Conservation (phyloP, 2,797 vertebrate species). For the Jordanella pulchra region DNA sequence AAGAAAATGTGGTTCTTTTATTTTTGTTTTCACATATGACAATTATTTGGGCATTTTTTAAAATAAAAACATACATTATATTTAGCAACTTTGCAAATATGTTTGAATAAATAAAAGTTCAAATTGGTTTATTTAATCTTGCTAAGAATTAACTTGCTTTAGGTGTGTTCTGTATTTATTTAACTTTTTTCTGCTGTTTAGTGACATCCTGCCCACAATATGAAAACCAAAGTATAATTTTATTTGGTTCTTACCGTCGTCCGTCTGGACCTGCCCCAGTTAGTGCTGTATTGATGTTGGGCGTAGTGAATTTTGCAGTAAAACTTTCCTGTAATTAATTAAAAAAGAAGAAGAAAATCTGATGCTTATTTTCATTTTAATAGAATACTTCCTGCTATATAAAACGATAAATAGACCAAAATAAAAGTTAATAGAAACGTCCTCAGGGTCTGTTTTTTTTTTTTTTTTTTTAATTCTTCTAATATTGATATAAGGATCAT, state of each 20-base stretch:
- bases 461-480: too few relatives aligned
- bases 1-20: background rate
- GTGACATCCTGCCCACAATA: background rate
- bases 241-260: slow-evolving; percentile 65
- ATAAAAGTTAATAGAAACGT: too few relatives aligned
- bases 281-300: slow-evolving; percentile 78
- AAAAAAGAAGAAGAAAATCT: background rate
- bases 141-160: background rate
- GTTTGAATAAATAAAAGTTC: background rate
- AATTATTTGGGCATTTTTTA: too few relatives aligned
- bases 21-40: background rate
- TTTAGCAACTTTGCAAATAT: background rate
- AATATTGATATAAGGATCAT: background rate
- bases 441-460: too few relatives aligned
- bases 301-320: slow-evolving; percentile 94
- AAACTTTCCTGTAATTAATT: slow-evolving; percentile 85
- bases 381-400: too few relatives aligned
- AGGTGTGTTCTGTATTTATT: background rate
- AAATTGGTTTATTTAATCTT: background rate
- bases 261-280: slow-evolving; percentile 77
- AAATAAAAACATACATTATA: too few relatives aligned
- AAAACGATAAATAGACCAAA: too few relatives aligned
- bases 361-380: too few relatives aligned
- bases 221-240: background rate
- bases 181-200: background rate